Evolutionary conservation across 2,113 vertebrate genomes (phyloP), one percentile per base, ranked within the genome.

Genomic region (Corythornis cristatus): DNA sequence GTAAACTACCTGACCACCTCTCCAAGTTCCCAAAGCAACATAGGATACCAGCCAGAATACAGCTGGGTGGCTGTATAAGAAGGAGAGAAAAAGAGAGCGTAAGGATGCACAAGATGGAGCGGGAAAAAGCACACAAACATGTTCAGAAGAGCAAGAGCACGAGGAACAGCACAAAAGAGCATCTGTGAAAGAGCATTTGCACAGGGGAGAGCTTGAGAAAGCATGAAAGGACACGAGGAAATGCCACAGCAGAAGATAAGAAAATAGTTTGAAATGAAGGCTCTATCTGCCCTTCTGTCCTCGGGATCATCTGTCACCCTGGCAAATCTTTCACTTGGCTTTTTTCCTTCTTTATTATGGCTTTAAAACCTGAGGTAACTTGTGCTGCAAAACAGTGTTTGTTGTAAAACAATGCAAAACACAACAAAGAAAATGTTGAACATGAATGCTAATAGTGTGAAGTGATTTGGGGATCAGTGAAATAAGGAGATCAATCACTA

Each of bases 101-200:
- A 42, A 84, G 33, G 20, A 84, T 35, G 20, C 21, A 37, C 3
- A 3, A 88, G 46, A 50, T 9, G 15, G 15, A 28, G 18, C 58
- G 45, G 25, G 14, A 43, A 8, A 35, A 29, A 66, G 5, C 8
- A 40, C 2, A 2, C 3, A 4, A 61, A 73, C 5, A 12, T 2
- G 1, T 58, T 62, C 35, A 67, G 29, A 77, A 61, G 35, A 33
- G 20, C 6, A 35, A 67, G 14, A 84, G 11, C 31, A 42, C 6
- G 16, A 78, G 13, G 29, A 62, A 74, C 11, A 12, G 7, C 4
- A 0, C 7, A 13, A 29, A 73, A 77, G 10, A 83, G 4, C 0
- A 0, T 14, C 40, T 2, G 0, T 16, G 22, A 83, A 65, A 25
- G 25, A 62, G 13, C 9, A 21, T 10, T 40, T 3, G 42, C 12